phyloP scores from a whole-genome alignment of 2,113 vertebrate species.

The Lophius piscatorius region DNA sequence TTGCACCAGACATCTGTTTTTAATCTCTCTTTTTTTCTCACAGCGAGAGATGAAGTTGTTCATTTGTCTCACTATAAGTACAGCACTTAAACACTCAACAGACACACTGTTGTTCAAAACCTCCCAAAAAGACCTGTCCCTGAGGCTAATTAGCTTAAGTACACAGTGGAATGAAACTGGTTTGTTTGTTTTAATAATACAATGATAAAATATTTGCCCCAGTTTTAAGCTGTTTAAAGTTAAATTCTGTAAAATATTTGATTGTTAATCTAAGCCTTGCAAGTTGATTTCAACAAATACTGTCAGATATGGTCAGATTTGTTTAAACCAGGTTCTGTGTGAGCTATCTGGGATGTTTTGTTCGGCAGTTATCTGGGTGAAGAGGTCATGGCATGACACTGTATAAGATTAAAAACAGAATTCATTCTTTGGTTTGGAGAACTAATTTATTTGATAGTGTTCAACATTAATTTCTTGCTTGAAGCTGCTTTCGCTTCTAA shows the following conservation, averaged over 20 bases:
- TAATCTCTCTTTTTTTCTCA: slow-evolving; percentile 70
- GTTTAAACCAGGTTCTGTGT: background rate
- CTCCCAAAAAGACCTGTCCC: slow-evolving; percentile 14
- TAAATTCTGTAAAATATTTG: background rate
- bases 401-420: slow-evolving; percentile 5
- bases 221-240: background rate
- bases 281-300: background rate
- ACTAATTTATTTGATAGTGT: too few species aligned
- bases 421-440: too few species aligned
- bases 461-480: background rate
- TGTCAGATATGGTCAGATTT: background rate
- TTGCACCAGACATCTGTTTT: slow-evolving; percentile 66
- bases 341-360: background rate
- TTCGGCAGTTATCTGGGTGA: background rate
- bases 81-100: slow-evolving; percentile 55
- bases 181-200: slow-evolving; percentile 32
- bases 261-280: background rate
- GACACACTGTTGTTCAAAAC: slow-evolving; percentile 34
- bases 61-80: slow-evolving; percentile 68
- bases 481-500: slow-evolving; percentile 8
- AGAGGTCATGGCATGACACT: background rate
- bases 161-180: too few species aligned
- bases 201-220: slow-evolving; percentile 11
- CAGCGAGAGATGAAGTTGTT: slow-evolving; percentile 56
- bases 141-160: too few species aligned